A percentile compares a stretch with the other conserved stretches of the same genome.
Evolutionary conservation across 2,113 vertebrate species (phyloP).

Genomic region (Murina feae): DNA sequence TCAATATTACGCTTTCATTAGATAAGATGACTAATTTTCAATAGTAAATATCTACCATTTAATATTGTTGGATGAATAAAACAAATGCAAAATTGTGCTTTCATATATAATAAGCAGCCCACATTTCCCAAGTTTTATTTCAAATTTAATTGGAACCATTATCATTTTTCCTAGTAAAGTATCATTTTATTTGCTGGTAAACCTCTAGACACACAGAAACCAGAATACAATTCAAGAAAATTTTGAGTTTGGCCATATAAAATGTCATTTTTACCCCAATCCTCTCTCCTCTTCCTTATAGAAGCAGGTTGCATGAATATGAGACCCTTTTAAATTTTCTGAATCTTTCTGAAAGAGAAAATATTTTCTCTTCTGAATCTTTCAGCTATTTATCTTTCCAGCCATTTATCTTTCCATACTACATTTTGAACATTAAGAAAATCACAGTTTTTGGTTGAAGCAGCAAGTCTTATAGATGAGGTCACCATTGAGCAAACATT

Average conservation of each 20-base stretch:
- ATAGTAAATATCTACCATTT: too few relatives aligned
- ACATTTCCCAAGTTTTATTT: neutral
- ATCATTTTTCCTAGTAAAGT: neutral
- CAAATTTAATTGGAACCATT: neutral
- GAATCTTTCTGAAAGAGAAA: too few relatives aligned
- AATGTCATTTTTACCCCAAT: neutral
- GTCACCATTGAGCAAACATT: neutral
- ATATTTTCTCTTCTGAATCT: neutral
- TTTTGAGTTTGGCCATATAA: neutral
- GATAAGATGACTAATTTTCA: too few relatives aligned
- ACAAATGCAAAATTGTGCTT: neutral
- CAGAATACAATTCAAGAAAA: neutral
- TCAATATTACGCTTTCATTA: too few relatives aligned
- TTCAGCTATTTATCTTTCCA: neutral
- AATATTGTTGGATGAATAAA: neutral
- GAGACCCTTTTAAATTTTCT: neutral
- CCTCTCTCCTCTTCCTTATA: neutral
- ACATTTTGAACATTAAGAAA: neutral
- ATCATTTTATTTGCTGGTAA: neutral
- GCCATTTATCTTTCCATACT: neutral
- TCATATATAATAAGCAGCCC: neutral
- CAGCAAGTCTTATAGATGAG: neutral
- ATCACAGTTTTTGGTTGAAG: neutral
- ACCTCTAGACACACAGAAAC: neutral
- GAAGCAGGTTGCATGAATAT: neutral